Conservation (phyloP, 1,140 invertebrate species). For the Pararge aegeria region DNA sequence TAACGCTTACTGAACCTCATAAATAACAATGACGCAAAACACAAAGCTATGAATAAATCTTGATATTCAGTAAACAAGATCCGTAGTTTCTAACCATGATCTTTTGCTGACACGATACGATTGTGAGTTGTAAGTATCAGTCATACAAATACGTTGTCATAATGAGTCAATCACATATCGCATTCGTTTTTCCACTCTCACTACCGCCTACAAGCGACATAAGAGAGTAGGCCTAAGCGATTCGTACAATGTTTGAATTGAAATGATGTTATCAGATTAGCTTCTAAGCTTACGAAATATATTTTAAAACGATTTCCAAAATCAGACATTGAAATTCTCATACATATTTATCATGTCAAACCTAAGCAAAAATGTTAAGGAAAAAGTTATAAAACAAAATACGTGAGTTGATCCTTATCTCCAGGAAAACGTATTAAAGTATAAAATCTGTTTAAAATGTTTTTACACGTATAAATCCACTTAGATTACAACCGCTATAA, state of each 20-base stretch:
- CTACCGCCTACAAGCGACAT: background rate
- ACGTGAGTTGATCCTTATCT: no score
- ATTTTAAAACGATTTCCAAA: no score
- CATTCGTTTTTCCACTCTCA: background rate
- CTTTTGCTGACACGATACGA: background rate
- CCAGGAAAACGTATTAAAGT: no score
- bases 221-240: background rate
- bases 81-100: background rate
- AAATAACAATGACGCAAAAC: background rate
- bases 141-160: background rate
- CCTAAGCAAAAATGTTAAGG: no score
- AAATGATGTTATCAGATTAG: background rate
- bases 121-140: background rate
- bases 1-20: no score
- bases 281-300: background rate
- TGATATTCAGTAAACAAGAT: conserved; percentile 1
- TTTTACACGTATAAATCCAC: no score
- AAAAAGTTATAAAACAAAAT: no score
- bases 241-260: background rate
- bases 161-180: background rate
- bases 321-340: no score
- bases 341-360: no score
- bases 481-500: no score
- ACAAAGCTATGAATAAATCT: background rate
- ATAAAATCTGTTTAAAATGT: no score